Conservation (phyloP, 1,140 invertebrate species). For the Drosophila sucinea region DNA sequence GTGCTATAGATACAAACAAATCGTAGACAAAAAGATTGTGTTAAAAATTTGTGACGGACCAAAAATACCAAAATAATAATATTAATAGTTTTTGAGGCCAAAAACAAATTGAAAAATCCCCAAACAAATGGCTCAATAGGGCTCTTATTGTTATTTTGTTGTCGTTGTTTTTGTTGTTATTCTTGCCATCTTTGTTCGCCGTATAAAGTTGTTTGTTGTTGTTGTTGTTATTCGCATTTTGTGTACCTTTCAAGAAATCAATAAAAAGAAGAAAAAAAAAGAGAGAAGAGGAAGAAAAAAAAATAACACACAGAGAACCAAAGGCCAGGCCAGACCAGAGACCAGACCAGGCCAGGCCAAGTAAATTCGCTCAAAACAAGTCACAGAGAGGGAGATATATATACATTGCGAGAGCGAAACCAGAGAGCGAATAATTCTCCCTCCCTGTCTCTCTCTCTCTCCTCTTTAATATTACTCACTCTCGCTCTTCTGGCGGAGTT, state of each 20-base stretch:
- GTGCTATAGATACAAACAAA: background rate
- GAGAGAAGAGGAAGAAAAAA: constrained; percentile 18
- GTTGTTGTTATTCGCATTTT: constrained; percentile 81
- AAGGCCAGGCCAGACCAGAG: constrained; percentile 53
- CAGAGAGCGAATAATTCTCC: constrained; percentile 15
- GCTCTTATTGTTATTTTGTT: constrained; percentile 38
- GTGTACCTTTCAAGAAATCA: constrained; percentile 83
- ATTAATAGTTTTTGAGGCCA: constrained; percentile 4
- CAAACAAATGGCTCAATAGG: constrained; percentile 43
- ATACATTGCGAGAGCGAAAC: background rate
- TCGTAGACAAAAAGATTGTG: background rate
- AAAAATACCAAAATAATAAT: background rate
- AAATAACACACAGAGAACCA: constrained; percentile 33
- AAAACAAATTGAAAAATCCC: background rate
- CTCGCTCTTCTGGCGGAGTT: constrained; percentile 28
- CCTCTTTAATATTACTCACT: background rate
- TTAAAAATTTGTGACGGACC: background rate
- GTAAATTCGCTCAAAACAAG: constrained; percentile 76
- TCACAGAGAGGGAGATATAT: constrained; percentile 28
- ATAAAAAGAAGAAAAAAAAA: constrained; percentile 71
- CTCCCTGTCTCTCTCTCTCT: constrained; percentile 25
- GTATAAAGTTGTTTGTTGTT: constrained; percentile 41
- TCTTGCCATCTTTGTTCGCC: constrained; percentile 67
- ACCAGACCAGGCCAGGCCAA: constrained; percentile 48
- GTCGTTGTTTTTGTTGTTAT: constrained; percentile 46